A percentile compares a stretch with the other conserved stretches of the same genome.
Conservation (phyloP, 2,113 vertebrate species). For the Grallaria varia region DNA sequence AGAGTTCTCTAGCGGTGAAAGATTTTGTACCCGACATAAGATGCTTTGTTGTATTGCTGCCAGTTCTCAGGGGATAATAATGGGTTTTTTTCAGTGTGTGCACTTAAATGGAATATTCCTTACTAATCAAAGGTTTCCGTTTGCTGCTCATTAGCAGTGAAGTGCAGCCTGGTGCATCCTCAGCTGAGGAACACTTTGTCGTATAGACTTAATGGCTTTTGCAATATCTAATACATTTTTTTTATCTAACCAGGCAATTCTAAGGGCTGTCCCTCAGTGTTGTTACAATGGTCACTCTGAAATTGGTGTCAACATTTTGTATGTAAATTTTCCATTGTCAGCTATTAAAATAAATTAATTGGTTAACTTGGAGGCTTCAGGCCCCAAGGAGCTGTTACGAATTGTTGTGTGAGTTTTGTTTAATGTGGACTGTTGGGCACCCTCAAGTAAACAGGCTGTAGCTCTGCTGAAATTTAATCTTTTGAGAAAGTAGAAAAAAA, state of each 20-base stretch:
- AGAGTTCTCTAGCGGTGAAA: background rate
- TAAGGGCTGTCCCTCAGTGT: background rate
- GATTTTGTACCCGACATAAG: background rate
- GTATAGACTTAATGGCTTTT: background rate
- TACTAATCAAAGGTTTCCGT: background rate
- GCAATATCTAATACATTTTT: background rate
- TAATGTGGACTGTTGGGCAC: background rate
- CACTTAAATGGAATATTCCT: background rate
- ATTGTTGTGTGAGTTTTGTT: background rate
- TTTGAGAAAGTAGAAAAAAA: background rate
- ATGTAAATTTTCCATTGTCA: background rate
- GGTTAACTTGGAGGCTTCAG: background rate
- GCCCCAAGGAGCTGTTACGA: background rate
- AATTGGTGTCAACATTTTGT: background rate
- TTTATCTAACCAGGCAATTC: background rate
- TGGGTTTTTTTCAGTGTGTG: no score
- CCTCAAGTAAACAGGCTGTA: background rate
- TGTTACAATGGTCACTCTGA: background rate
- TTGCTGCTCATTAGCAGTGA: background rate
- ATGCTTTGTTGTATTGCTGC: background rate
- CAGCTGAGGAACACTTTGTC: background rate
- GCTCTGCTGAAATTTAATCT: background rate
- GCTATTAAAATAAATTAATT: background rate
- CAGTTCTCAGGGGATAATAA: background rate
- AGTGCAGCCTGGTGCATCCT: background rate